Conservation (phyloP, 2,113 vertebrate genomes). For the Larimichthys polyactis region DNA sequence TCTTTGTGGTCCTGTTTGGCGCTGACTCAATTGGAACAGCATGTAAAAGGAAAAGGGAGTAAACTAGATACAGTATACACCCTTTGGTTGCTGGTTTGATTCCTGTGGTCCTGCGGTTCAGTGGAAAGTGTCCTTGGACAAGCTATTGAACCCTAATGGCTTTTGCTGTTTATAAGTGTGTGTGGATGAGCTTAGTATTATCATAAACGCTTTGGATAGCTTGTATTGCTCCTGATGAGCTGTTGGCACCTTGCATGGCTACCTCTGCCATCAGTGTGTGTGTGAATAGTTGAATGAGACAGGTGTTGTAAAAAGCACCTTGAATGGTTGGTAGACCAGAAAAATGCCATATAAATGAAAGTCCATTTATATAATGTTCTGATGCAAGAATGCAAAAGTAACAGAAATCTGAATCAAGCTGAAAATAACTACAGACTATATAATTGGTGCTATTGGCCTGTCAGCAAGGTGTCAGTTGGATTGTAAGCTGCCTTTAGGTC, state of each 20-base stretch:
- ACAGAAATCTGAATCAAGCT: background rate
- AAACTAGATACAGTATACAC: background rate
- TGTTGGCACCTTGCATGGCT: too few relatives aligned
- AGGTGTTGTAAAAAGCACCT: too few relatives aligned
- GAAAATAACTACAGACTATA: background rate
- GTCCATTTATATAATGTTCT: background rate
- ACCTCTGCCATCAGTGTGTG: too few relatives aligned
- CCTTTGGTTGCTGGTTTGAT: too few relatives aligned
- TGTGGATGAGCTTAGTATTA: too few relatives aligned
- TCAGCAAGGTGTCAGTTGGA: background rate
- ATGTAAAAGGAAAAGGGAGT: slow-evolving; percentile 3
- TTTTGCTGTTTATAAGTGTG: too few relatives aligned
- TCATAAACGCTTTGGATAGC: too few relatives aligned
- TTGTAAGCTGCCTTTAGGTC: background rate
- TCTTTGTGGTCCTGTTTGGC: slow-evolving; percentile 16
- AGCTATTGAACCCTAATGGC: too few relatives aligned
- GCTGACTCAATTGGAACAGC: background rate
- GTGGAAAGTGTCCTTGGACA: too few relatives aligned
- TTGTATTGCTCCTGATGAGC: too few relatives aligned
- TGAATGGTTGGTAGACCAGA: background rate
- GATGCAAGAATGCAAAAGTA: background rate
- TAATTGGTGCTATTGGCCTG: background rate
- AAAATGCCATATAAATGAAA: background rate
- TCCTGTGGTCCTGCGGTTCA: too few relatives aligned
- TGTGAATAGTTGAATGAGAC: too few relatives aligned